Evolutionary conservation across 2,888 invertebrate species (phyloP).

Genomic region (Monopis laevigella): DNA sequence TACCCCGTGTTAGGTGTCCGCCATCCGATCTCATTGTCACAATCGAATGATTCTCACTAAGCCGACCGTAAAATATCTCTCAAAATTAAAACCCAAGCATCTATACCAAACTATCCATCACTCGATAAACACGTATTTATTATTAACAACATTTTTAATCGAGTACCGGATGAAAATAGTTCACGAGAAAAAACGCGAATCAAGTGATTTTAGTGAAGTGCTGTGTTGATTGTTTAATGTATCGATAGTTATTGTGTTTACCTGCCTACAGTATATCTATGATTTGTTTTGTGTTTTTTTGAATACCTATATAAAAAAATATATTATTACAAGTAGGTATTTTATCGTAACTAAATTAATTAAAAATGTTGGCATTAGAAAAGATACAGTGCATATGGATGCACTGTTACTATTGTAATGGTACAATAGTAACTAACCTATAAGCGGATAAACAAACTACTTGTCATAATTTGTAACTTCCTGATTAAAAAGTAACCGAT

Average conservation of each 20-base stretch:
- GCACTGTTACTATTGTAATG: no score
- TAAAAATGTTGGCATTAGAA: no score
- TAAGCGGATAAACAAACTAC: constrained; percentile 23
- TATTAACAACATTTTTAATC: neutral
- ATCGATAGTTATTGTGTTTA: neutral
- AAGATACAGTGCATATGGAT: no score
- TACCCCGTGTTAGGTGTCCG: constrained; percentile 35
- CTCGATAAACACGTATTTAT: constrained; percentile 35
- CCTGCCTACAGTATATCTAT: no score
- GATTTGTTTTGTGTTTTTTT: no score
- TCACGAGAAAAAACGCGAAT: neutral
- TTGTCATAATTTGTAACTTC: constrained; percentile 37
- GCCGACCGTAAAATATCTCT: constrained; percentile 60
- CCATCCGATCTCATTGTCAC: constrained; percentile 57
- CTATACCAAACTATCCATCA: constrained; percentile 37
- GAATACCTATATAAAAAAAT: no score
- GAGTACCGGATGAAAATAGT: neutral
- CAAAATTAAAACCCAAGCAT: constrained; percentile 48
- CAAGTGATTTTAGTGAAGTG: constrained; percentile 3
- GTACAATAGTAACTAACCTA: no score
- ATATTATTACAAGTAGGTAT: no score
- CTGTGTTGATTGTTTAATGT: neutral
- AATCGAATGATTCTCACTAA: constrained; percentile 48
- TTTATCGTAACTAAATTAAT: no score
- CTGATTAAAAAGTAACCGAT: constrained; percentile 35